Conservation (phyloP, 2,797 vertebrate species). For the Rhyacichthys aspro region DNA sequence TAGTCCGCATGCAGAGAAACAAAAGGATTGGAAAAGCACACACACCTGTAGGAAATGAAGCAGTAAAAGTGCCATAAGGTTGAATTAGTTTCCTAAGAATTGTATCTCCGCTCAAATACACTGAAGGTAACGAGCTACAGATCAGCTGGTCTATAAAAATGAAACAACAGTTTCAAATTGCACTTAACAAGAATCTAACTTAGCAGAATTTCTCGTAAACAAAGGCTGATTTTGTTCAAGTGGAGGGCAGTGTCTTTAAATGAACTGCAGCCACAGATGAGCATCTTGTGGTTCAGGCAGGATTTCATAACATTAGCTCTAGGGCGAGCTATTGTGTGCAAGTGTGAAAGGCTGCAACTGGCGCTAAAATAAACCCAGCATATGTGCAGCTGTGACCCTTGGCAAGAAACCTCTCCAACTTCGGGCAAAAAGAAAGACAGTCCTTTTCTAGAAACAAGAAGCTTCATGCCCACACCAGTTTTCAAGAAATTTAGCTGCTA, state of each 20-base stretch:
- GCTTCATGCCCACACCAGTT: not conserved
- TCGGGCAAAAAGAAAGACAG: too few species aligned
- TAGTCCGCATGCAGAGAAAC: conserved; percentile 11
- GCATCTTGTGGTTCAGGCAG: conserved; percentile 33
- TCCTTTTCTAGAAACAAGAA: not conserved
- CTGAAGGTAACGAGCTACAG: not conserved
- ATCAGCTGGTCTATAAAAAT: not conserved
- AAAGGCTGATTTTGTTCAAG: conserved; percentile 18
- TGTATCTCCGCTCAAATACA: too few species aligned
- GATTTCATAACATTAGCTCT: conserved; percentile 39
- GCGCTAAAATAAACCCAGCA: conserved; percentile 35
- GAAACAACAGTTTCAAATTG: not conserved
- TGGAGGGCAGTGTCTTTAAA: conserved; percentile 13
- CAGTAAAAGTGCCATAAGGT: conserved; percentile 5
- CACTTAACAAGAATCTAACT: not conserved
- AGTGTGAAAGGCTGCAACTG: conserved; percentile 20
- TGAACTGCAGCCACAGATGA: conserved; percentile 19
- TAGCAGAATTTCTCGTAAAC: not conserved
- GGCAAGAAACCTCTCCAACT: conserved; percentile 12
- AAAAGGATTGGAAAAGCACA: conserved; percentile 44
- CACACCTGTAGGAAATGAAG: conserved; percentile 24
- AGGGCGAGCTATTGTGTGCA: conserved; percentile 29
- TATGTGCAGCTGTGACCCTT: conserved; percentile 25
- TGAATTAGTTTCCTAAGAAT: too few species aligned
- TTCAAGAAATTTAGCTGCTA: too few species aligned